phyloP scores from a whole-genome alignment of 2,113 vertebrate genomes.

The Oryzias melastigma region DNA sequence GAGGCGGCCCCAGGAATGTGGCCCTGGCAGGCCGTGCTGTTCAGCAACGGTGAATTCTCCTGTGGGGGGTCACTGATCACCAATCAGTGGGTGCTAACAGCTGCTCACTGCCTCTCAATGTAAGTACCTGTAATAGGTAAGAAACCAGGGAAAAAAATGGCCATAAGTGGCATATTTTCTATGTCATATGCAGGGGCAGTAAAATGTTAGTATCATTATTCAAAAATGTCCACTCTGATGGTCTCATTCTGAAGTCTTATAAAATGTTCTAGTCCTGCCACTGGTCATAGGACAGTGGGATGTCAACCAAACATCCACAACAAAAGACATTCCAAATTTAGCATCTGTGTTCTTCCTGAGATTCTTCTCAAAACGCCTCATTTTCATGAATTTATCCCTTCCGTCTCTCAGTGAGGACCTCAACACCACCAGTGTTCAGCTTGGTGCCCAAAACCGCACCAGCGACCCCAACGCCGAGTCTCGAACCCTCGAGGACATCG shows the following conservation, averaged over 20 bases:
- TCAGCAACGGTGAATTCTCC: accelerated
- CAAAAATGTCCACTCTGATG: too few relatives aligned
- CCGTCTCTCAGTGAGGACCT: accelerated
- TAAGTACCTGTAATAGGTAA: constrained; percentile 5
- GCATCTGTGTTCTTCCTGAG: too few relatives aligned
- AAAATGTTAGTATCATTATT: too few relatives aligned
- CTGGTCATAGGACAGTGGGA: too few relatives aligned
- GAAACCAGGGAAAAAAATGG: too few relatives aligned
- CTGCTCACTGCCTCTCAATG: background rate
- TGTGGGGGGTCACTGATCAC: constrained; percentile 42
- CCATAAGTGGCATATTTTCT: too few relatives aligned
- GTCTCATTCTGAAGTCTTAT: too few relatives aligned
- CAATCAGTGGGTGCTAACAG: constrained; percentile 43
- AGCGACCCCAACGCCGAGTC: constrained; percentile 8
- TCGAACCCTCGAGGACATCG: accelerated
- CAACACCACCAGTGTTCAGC: accelerated
- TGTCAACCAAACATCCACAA: too few relatives aligned
- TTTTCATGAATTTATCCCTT: background rate
- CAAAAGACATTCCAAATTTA: too few relatives aligned
- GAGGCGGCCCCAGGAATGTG: background rate
- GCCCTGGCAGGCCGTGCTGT: constrained; percentile 35
- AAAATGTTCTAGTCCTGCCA: too few relatives aligned
- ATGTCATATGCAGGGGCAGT: too few relatives aligned
- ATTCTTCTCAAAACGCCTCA: too few relatives aligned
- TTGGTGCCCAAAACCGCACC: constrained; percentile 28